A percentile compares a stretch with the other conserved stretches of the same genome.
Conservation (phyloP, 2,797 vertebrate species). For the Hyperoplus immaculatus region DNA sequence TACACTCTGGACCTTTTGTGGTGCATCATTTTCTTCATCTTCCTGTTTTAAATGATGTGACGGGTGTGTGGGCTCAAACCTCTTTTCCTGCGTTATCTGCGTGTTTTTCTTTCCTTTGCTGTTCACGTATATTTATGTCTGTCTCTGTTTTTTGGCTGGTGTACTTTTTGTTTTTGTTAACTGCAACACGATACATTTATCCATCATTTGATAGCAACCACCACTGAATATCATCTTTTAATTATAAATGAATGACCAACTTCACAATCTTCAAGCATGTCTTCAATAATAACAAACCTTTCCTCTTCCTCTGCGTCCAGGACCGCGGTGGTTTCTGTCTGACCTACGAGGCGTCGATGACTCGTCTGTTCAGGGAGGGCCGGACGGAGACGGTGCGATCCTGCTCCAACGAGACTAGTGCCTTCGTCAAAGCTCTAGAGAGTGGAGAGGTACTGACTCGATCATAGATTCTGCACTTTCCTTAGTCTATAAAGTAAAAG, state of each 20-base stretch:
- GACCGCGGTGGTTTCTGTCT: slow-evolving; percentile 90
- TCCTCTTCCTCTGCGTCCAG: slow-evolving; percentile 62
- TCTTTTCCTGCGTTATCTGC: too few relatives aligned
- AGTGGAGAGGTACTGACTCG: slow-evolving; percentile 66
- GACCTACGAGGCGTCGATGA: slow-evolving; percentile 93
- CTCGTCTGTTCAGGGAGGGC: slow-evolving; percentile 91
- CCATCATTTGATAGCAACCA: not conserved
- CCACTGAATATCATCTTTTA: not conserved
- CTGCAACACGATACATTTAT: not conserved
- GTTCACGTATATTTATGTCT: not conserved
- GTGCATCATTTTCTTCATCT: not conserved
- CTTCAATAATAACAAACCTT: not conserved
- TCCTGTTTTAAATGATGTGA: not conserved
- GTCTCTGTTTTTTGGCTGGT: not conserved
- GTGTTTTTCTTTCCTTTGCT: not conserved
- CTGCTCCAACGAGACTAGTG: slow-evolving; percentile 88
- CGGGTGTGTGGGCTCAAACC: too few relatives aligned
- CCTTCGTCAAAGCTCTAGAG: slow-evolving; percentile 88
- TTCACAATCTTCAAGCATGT: not conserved
- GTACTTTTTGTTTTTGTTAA: too few relatives aligned
- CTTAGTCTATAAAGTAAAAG: not conserved
- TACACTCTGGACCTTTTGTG: not conserved
- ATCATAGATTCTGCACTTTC: not conserved
- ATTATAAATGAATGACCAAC: too few relatives aligned
- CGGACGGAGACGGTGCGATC: slow-evolving; percentile 92